Base-by-base conservation (phyloP, 23 tunicate species). In the Oikopleura vanhoeffeni region DNA sequence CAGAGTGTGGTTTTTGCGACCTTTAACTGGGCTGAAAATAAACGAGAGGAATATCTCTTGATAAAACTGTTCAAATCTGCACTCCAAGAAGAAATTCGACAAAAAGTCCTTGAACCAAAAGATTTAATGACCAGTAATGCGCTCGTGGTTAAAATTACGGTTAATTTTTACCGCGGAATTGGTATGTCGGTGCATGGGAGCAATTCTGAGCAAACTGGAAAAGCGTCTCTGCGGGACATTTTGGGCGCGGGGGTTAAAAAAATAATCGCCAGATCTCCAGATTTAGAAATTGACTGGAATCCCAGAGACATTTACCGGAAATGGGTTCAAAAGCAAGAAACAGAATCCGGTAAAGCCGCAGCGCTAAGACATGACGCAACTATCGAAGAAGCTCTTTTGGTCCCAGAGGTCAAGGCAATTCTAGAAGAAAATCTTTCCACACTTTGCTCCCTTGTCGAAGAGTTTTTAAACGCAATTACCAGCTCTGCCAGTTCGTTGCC, bases 101-200 rank as follows among this genome's bases (percentile, higher is more conserved):
- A 94, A 40, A 93, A 93, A 76, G 98, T 93, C 39, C 91, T 88
- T 85, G 86, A 89, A 90, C 90, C 90, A 40, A 93, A 93, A 67
- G 98, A 93, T 42, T 88, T 93, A 35, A 93, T 93, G 41, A 93
- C 98, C 39, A 93, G 94, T 35, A 90, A 90, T 84, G 91, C 94
- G 28, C 98, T 93, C 41, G 98, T 90, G 39, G 88, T 93, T 42
- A 93, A 93, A 64, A 89, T 93, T 94, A 93, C 90, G 71, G 98
- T 93, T 71, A 85, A 89, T 85, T 93, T 93, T 67, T 89, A 93
- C 90, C 79, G 98, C 86, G 95, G 93, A 41, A 86, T 33, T 8
- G 39, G 83, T 30, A 33, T 76, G 83, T 8, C 13, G 27, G 39
- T 76, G 13, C n/a, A n/a, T n/a, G 39, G 83, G 28, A 34, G 39